Evolutionary conservation across 53 echinoderm and acorn worm species (phyloP).

Genomic region (Patiria pectinifera): DNA sequence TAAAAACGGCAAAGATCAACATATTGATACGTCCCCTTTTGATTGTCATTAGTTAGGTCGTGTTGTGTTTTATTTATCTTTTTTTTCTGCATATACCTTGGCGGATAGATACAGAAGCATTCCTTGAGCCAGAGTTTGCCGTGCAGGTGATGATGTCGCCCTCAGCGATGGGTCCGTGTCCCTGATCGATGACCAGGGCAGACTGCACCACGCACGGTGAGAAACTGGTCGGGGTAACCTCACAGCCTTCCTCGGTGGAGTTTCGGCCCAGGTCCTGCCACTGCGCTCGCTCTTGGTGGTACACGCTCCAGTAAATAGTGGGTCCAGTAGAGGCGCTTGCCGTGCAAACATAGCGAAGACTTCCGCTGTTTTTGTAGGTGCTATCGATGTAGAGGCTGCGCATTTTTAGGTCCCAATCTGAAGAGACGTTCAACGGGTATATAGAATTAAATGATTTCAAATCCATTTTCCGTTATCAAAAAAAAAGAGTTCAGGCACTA

Average conservation of each 20-base stretch:
- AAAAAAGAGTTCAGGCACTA: too few species aligned
- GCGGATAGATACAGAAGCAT: neutral
- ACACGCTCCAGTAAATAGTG: conserved; percentile 4
- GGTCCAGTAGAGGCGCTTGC: conserved; percentile 12
- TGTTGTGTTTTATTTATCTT: neutral
- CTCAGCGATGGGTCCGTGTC: neutral
- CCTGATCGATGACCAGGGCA: neutral
- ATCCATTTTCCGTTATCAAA: too few species aligned
- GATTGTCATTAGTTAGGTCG: too few species aligned
- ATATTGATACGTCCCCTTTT: too few species aligned
- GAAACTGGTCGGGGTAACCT: neutral
- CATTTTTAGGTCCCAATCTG: conserved; percentile 13
- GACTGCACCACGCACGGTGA: conserved; percentile 28
- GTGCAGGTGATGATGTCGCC: conserved; percentile 11
- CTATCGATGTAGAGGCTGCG: neutral
- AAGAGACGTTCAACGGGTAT: too few species aligned
- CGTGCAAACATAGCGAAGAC: neutral
- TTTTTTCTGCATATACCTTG: neutral
- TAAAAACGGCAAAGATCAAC: too few species aligned
- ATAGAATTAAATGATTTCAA: too few species aligned
- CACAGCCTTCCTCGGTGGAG: neutral
- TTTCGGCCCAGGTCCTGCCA: neutral
- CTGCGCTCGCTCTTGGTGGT: neutral
- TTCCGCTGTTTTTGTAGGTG: too few species aligned
- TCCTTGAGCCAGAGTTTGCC: neutral